phyloP scores from a whole-genome alignment of 2,113 vertebrate species.

The Oceanites oceanicus region DNA sequence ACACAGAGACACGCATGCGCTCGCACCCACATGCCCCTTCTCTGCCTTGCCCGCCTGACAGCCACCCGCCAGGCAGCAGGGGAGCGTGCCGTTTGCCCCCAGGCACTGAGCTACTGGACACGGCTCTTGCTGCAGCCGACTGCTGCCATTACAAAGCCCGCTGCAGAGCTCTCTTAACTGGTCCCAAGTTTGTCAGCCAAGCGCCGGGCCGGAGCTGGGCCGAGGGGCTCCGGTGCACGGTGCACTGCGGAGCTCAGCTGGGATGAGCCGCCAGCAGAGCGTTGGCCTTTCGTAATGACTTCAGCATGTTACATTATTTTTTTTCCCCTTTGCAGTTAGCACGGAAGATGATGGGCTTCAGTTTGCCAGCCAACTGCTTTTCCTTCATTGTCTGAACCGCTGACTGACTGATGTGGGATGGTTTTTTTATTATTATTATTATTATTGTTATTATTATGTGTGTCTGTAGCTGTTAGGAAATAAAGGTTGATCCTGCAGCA shows the following conservation, averaged over 20 bases:
- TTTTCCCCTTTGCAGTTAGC: not conserved
- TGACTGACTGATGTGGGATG: not conserved
- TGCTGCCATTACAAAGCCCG: not conserved
- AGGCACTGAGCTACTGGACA: not conserved
- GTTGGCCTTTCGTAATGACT: not conserved
- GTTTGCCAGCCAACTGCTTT: not conserved
- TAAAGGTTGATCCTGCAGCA: not conserved
- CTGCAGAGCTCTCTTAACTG: not conserved
- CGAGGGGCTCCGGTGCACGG: not conserved
- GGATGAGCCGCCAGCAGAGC: not conserved
- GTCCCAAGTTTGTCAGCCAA: not conserved
- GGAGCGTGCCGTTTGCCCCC: rapidly evolving
- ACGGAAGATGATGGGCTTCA: not conserved
- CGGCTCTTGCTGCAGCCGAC: not conserved
- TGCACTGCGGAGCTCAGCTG: not conserved
- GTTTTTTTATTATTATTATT: not conserved
- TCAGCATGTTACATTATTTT: not conserved
- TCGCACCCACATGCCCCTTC: not conserved
- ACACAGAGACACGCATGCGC: rapidly evolving
- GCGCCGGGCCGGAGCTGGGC: not conserved
- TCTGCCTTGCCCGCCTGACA: not conserved
- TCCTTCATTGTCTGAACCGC: not conserved
- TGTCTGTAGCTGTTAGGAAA: not conserved
- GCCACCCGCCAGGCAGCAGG: rapidly evolving
- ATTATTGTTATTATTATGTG: not conserved